A percentile compares a stretch with the other conserved stretches of the same genome.
These are phyloP conservation scores for Melanotaenia pygmaea DNA, from an alignment of 2,797 vertebrate species.

Conservation along the genomic window DNA sequence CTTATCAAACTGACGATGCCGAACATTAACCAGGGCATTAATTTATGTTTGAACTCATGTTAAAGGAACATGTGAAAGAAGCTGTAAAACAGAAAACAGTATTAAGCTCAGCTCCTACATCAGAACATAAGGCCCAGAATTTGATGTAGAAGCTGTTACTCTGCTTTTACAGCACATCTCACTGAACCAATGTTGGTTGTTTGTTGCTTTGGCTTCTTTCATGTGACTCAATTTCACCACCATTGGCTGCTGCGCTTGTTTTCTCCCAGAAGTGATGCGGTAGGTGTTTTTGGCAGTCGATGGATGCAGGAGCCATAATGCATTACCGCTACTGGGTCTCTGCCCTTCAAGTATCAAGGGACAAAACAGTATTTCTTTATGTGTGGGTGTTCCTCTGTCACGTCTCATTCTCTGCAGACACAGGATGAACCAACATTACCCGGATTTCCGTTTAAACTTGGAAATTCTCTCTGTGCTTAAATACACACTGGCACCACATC, in stretches of 20 bases:
- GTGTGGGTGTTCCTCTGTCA: slow-evolving; percentile 12
- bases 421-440: slow-evolving; percentile 7
- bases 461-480: slow-evolving; percentile 30
- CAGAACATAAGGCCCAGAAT: too few species aligned
- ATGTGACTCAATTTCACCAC: neutral
- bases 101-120: too few species aligned
- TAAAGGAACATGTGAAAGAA: too few species aligned
- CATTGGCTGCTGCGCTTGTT: slow-evolving; percentile 24
- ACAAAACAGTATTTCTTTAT: slow-evolving; percentile 17
- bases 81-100: too few species aligned
- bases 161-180: slow-evolving; percentile 2
- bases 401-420: slow-evolving; percentile 23
- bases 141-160: neutral
- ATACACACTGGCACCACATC: slow-evolving; percentile 35
- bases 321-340: slow-evolving; percentile 52
- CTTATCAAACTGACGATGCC: too few species aligned
- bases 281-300: slow-evolving; percentile 56
- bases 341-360: slow-evolving; percentile 13
- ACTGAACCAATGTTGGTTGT: slow-evolving; percentile 9
- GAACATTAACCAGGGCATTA: too few species aligned
- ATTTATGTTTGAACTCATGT: too few species aligned
- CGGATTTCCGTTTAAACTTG: slow-evolving; percentile 30
- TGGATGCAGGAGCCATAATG: slow-evolving; percentile 56
- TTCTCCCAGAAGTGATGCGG: slow-evolving; percentile 31
- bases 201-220: slow-evolving; percentile 35